phyloP scores from a whole-genome alignment of 2,113 vertebrate genomes.

The Poecilia latipinna region DNA sequence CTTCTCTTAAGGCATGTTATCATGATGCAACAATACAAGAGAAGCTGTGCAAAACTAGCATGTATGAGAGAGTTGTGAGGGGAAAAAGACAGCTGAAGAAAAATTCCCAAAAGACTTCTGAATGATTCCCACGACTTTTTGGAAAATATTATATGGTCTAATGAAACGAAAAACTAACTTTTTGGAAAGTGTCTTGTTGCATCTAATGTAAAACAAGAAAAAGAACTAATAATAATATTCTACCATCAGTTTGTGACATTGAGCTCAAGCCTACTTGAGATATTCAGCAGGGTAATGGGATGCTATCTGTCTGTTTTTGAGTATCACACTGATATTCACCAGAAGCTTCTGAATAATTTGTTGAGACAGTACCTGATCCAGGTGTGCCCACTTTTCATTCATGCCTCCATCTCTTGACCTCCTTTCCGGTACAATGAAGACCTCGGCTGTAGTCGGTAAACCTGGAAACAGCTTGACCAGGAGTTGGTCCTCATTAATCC shows the following conservation, averaged over 20 bases:
- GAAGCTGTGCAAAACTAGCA: background rate
- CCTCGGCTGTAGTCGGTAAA: slow-evolving; percentile 87
- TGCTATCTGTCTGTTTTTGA: too few species aligned
- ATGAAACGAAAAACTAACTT: background rate
- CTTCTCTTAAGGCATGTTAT: background rate
- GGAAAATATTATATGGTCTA: background rate
- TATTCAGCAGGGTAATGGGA: too few species aligned
- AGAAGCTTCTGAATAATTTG: slow-evolving; percentile 15
- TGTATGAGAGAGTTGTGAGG: background rate
- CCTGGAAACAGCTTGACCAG: slow-evolving; percentile 87
- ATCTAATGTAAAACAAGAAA: too few species aligned
- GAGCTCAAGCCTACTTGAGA: too few species aligned
- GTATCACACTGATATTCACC: background rate
- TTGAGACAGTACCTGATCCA: slow-evolving; percentile 82
- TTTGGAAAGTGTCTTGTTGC: background rate
- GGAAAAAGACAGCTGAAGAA: too few species aligned
- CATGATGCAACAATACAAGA: background rate
- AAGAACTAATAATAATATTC: too few species aligned
- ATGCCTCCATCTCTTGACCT: slow-evolving; percentile 66
- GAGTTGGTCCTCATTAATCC: slow-evolving; percentile 84
- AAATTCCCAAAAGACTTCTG: too few species aligned
- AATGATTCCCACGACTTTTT: background rate
- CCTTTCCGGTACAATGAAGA: slow-evolving; percentile 87
- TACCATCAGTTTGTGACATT: too few species aligned
- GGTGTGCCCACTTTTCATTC: slow-evolving; percentile 77